These are phyloP conservation scores for Melanaphis sacchari DNA, from an alignment of 1,140 invertebrate species.

Conservation along the genomic window DNA sequence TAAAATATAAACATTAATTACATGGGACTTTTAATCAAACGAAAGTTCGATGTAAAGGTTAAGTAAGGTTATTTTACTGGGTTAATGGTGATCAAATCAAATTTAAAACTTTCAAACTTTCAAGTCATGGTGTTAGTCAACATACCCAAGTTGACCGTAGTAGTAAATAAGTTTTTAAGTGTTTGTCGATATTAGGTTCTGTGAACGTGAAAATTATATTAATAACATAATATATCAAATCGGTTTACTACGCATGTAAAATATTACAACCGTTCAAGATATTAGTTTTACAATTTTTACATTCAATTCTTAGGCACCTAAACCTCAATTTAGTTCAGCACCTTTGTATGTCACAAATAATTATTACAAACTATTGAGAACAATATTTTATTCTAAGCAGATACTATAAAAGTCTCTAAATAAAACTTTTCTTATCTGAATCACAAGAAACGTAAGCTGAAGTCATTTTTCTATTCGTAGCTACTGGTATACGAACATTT, in stretches of 20 bases:
- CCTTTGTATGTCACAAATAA: background rate
- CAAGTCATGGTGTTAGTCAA: background rate
- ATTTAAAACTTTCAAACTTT: background rate
- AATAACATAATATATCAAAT: background rate
- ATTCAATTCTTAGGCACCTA: background rate
- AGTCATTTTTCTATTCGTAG: background rate
- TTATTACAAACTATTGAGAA: background rate
- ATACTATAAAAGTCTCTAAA: background rate
- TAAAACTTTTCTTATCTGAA: background rate
- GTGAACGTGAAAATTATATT: background rate
- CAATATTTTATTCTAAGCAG: background rate
- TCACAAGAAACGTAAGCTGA: background rate
- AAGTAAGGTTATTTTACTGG: background rate
- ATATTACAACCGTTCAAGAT: background rate
- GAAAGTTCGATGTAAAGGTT: slow-evolving; percentile 10
- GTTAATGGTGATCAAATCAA: background rate
- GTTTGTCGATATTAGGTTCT: background rate
- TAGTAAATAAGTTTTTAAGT: slow-evolving; percentile 2
- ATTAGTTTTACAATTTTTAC: too few species aligned
- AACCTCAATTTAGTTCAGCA: background rate
- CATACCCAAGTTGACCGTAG: background rate
- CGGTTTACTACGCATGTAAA: background rate
- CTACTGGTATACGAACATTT: background rate
- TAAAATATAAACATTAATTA: slow-evolving; percentile 8
- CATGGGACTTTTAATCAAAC: background rate